A percentile compares a stretch with the other conserved stretches of the same genome.
These are phyloP conservation scores for Stictonetta naevosa DNA, from an alignment of 2,113 vertebrate genomes.

Conservation along the genomic window DNA sequence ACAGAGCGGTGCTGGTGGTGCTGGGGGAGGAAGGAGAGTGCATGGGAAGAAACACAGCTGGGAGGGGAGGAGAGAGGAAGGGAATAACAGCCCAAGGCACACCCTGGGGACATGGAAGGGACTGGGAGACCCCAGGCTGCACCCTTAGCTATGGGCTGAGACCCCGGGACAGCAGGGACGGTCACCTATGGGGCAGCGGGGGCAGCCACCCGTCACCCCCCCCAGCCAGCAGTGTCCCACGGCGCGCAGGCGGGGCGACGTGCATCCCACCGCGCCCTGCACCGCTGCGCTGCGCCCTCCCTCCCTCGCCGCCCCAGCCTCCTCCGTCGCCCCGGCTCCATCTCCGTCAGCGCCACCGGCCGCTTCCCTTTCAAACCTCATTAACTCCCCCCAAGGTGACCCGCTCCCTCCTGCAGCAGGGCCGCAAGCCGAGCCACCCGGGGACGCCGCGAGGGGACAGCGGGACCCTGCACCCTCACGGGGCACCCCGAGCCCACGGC, in stretches of 20 bases:
- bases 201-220: neutral
- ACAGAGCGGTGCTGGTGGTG: neutral
- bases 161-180: neutral
- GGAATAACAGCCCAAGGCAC: too few relatives aligned
- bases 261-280: neutral
- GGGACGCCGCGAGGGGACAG: neutral
- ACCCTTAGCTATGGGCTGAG: neutral
- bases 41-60: neutral
- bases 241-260: too few relatives aligned
- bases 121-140: neutral
- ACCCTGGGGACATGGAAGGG: neutral
- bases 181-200: neutral
- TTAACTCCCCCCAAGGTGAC: slow-evolving; percentile 72
- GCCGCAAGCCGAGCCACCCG: neutral
- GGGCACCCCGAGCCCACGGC: neutral
- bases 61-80: neutral
- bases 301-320: neutral
- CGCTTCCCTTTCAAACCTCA: slow-evolving; percentile 62
- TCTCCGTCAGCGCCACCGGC: neutral
- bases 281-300: neutral
- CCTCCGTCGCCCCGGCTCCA: neutral
- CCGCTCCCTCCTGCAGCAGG: slow-evolving; percentile 33
- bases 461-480: neutral
- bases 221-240: neutral
- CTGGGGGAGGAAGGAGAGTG: neutral